phyloP scores from a whole-genome alignment of 2,888 invertebrate genomes.

The Strigamia crassipes region DNA sequence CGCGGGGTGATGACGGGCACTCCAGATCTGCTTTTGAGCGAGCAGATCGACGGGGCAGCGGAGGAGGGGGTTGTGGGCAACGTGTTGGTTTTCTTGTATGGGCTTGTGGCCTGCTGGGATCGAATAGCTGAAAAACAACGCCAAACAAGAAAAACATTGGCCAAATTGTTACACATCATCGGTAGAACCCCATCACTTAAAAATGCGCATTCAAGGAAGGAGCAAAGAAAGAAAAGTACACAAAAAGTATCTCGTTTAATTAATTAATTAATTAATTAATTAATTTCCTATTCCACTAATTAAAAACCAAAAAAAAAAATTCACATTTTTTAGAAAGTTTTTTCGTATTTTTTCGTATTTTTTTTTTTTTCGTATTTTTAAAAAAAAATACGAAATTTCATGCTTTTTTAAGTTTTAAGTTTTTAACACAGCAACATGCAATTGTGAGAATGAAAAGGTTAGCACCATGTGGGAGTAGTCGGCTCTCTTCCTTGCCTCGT shows the following conservation, averaged over 20 bases:
- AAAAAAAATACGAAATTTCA: no score
- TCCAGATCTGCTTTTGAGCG: constrained; percentile 52
- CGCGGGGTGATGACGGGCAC: constrained; percentile 56
- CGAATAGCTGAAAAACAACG: constrained; percentile 49
- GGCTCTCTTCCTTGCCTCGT: constrained; percentile 37
- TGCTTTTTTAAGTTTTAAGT: no score
- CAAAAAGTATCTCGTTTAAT: no score
- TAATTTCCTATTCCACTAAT: not conserved
- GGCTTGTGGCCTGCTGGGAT: constrained; percentile 55
- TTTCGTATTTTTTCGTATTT: no score
- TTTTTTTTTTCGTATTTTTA: no score
- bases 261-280: no score
- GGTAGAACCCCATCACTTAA: not conserved
- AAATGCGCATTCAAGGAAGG: constrained; percentile 47
- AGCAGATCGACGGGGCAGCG: constrained; percentile 45
- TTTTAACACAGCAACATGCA: constrained; percentile 10
- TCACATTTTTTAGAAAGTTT: no score
- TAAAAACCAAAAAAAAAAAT: not conserved
- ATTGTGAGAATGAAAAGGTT: constrained; percentile 24
- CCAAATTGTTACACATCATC: constrained; percentile 53
- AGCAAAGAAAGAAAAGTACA: constrained; percentile 10
- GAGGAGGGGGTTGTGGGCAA: constrained; percentile 50
- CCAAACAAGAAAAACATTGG: constrained; percentile 8
- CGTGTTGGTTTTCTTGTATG: constrained; percentile 56
- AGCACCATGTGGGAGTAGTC: constrained; percentile 45